Evolutionary conservation across 1,140 invertebrate species (phyloP).

Genomic region (Euborellia annulipes): DNA sequence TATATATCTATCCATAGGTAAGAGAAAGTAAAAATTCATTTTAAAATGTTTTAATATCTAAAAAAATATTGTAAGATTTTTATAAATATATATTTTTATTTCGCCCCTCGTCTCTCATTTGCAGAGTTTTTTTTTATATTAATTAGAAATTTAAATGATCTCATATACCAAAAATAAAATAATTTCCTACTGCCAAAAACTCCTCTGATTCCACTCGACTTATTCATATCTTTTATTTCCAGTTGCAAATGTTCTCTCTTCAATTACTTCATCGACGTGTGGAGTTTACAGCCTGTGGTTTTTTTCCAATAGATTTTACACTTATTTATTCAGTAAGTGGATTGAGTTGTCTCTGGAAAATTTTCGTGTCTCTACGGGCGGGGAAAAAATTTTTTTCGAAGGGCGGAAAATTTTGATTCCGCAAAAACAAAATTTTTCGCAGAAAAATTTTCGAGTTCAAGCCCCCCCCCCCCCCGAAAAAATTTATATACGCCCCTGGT

Average conservation of each 20-base stretch:
- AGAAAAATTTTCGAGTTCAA: not conserved
- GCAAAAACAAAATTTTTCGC: not conserved
- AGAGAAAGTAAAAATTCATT: no score
- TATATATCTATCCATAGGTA: no score
- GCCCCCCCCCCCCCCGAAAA: not conserved
- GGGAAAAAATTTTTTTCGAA: no score
- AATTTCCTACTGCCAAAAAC: no score
- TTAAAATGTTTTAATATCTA: no score
- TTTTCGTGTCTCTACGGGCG: not conserved
- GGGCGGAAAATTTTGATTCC: no score
- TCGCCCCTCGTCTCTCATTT: no score
- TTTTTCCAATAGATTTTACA: constrained; percentile 29
- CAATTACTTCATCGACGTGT: constrained; percentile 30
- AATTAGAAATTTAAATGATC: constrained; percentile 1
- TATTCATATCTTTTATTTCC: constrained; percentile 9
- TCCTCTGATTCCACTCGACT: no score
- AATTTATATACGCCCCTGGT: not conserved
- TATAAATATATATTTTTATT: no score
- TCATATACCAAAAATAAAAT: no score
- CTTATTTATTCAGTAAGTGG: constrained; percentile 28
- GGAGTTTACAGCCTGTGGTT: constrained; percentile 26
- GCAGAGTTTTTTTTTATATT: constrained; percentile 6
- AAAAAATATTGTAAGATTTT: no score
- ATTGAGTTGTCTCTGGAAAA: not conserved
- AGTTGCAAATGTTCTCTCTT: constrained; percentile 32